Evolutionary conservation across 2,888 invertebrate genomes (phyloP), one percentile per base, ranked within the genome.

Genomic region (Acronicta alni): DNA sequence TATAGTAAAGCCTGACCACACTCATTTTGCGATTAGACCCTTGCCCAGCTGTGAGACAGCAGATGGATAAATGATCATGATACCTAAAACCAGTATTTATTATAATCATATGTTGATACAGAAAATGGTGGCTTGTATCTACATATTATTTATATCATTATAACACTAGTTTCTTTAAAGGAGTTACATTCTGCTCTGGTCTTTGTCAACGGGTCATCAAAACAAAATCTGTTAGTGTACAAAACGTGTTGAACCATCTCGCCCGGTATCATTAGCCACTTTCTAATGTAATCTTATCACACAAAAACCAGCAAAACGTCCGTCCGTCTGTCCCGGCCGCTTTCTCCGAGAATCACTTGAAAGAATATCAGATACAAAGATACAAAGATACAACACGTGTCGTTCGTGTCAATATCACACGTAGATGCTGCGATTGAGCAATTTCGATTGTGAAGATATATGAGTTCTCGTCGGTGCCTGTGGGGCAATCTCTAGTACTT

Each of bases 351-450:
- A n/a, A 35, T 5, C n/a, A 35, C n/a, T 35, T 35, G n/a, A 7
- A 35, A 35, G 35, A n/a, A 35, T 35, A 35, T n/a, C 35, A 35
- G 35, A 35, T 35, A 45, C 39, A 32, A 8, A n/a, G n/a, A n/a
- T n/a, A n/a, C n/a, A n/a, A 10, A 45, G 67, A 52, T 56, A 66
- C 42, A 20, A 14, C 66, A 67, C 66, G 62, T 17, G 20, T 35
- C 15, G 17, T 14, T 16, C 41, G 23, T 12, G n/a, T 10, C 46
- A 39, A 49, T 17, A 49, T 32, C 23, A 60, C 48, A 54, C 48
- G 54, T 42, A 49, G 30, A 35, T 17, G 18, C 9, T 6, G 46
- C 10, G 20, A 39, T 47, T 51, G 26, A 15, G 38, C 56, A 66
- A 66, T 60, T 10, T 20, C n/a, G 7, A 14, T 16, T 7, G 30